Evolutionary conservation across 2,888 invertebrate genomes (phyloP).

Genomic region (Ichneumoninae sp.): DNA sequence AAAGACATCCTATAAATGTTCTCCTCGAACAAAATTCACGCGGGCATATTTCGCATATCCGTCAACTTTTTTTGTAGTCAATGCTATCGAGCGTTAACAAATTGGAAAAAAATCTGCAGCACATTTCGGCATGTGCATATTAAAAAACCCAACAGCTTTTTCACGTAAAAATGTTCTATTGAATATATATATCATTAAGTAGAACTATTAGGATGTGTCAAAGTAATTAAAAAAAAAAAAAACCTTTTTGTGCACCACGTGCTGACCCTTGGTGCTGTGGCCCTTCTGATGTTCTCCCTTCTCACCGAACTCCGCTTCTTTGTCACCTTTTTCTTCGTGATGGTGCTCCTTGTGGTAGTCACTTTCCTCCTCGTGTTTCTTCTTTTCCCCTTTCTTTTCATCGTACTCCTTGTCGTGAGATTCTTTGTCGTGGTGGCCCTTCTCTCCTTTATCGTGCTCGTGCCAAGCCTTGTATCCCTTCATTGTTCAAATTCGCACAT

Average conservation of each 20-base stretch:
- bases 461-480: slow-evolving; percentile 77
- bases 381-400: slow-evolving; percentile 88
- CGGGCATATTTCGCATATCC: not conserved
- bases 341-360: slow-evolving; percentile 88
- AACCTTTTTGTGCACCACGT: slow-evolving; percentile 84
- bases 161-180: not conserved
- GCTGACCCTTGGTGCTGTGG: slow-evolving; percentile 84
- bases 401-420: slow-evolving; percentile 88
- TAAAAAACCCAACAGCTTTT: not conserved
- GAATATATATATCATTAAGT: not conserved
- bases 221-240: slow-evolving; percentile 50
- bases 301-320: slow-evolving; percentile 82
- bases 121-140: not conserved
- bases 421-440: slow-evolving; percentile 90
- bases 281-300: slow-evolving; percentile 84
- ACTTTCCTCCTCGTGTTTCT: slow-evolving; percentile 87
- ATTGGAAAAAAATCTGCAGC: not conserved
- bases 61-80: not conserved
- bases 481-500: slow-evolving; percentile 24
- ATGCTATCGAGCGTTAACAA: not conserved
- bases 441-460: slow-evolving; percentile 81
- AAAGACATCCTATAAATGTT: not conserved
- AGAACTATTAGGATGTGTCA: slow-evolving; percentile 13
- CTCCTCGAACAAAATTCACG: not conserved
- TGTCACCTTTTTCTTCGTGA: slow-evolving; percentile 87